Evolutionary conservation across 2,797 vertebrate species (phyloP), one percentile per base, ranked within the genome.

Genomic region (Neomorphus geoffroyi): DNA sequence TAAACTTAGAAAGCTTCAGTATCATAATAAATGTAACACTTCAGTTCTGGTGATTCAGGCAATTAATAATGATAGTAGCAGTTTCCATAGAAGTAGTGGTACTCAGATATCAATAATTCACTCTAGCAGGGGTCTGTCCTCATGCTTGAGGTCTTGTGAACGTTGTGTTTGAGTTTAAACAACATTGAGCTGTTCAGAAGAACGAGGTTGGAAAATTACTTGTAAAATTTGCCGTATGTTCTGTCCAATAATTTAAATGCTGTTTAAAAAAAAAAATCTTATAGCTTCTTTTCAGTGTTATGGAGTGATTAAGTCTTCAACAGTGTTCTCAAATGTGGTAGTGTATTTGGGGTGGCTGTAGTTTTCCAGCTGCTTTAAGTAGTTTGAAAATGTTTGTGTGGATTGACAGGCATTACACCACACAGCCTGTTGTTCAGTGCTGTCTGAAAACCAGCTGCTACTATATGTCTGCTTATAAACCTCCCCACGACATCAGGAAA

Each of bases 381-480:
- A 27, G 48, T 77, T 72, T 53, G 65, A 6, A 41, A 65, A 32
- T 30, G 18, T 94, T 94, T 88, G 80, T 80, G 92, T 84, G 81
- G 97, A 70, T 66, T 46, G 85, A 94, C 71, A 70, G 66, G 46
- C 53, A n/a, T 71, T 90, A 60, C 74, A 26, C 58, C 81, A n/a
- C 39, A 10, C 12, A 45, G 69, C 57, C 77, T 91, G 83, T 70
- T 95, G 84, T 78, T 80, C 67, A 58, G 60, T 72, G 66, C 9
- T 86, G 64, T 37, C 84, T 88, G 85, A 88, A 84, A 92, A 95
- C 72, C 98, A 98, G 98, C 97, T 98, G 98, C 96, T 97, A 50
- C 97, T 84, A 78, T 90, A 78, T 71, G 54, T 97, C 97, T 97
- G 96, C 97, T 95, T 97, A 97, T 97, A 97, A 98, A 98, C 94